Evolutionary conservation across 1,140 invertebrate species (phyloP).

Genomic region (Lucilia cuprina): DNA sequence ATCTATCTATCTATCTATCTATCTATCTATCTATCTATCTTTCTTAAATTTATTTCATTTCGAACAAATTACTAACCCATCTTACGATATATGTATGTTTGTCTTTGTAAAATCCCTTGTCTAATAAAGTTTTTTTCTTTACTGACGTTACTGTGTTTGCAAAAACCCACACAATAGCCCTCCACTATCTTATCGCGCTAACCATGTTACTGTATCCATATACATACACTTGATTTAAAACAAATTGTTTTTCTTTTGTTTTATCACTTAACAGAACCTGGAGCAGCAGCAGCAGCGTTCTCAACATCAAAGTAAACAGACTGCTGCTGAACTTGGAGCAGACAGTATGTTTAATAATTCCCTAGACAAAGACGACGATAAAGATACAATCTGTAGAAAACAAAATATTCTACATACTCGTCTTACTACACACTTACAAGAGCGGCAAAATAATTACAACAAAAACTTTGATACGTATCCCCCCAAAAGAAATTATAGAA

Average conservation of each 20-base stretch:
- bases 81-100: too few relatives aligned
- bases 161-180: not conserved
- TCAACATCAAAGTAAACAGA: not conserved
- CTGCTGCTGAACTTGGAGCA: conserved; percentile 4
- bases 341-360: conserved; percentile 29
- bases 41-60: too few relatives aligned
- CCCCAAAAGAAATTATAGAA: not conserved
- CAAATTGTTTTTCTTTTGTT: not conserved
- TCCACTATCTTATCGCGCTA: not conserved
- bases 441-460: not conserved
- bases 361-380: not conserved
- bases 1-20: too few relatives aligned
- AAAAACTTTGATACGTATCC: conserved; percentile 21
- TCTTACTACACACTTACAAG: not conserved
- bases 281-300: not conserved
- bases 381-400: not conserved
- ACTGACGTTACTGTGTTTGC: not conserved
- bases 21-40: too few relatives aligned
- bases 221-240: not conserved
- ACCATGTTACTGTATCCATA: not conserved
- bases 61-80: too few relatives aligned
- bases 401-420: not conserved
- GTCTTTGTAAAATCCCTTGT: too few relatives aligned
- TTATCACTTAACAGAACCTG: not conserved
- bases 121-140: not conserved